phyloP scores from a whole-genome alignment of 2,113 vertebrate genomes.

The Osmerus mordax region DNA sequence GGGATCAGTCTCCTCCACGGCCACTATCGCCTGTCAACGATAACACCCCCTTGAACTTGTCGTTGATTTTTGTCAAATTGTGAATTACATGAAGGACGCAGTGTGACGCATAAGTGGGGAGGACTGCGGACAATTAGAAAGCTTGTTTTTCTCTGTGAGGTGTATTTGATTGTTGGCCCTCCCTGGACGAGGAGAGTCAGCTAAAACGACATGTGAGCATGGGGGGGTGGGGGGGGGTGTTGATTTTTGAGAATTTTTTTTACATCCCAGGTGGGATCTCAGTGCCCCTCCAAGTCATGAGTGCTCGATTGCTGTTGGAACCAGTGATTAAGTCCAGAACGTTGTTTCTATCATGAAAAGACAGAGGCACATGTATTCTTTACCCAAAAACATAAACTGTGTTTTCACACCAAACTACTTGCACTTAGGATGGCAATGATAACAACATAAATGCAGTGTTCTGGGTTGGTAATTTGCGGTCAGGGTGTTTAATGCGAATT shows the following conservation, averaged over 20 bases:
- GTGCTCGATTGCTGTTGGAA: background rate
- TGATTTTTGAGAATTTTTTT: slow-evolving; percentile 16
- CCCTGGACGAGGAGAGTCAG: background rate
- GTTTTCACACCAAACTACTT: slow-evolving; percentile 33
- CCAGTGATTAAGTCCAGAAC: background rate
- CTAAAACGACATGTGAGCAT: slow-evolving; percentile 51
- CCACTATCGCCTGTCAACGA: slow-evolving; percentile 60
- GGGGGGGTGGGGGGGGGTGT: slow-evolving; percentile 30
- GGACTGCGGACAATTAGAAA: slow-evolving; percentile 1
- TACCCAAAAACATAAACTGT: background rate
- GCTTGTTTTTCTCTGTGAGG: background rate
- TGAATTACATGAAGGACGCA: slow-evolving; percentile 48
- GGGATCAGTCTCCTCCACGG: slow-evolving; percentile 60
- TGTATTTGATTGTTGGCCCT: slow-evolving; percentile 1
- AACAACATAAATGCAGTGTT: slow-evolving; percentile 64
- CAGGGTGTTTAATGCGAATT: slow-evolving; percentile 60
- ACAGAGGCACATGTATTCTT: slow-evolving; percentile 14
- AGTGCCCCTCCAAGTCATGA: slow-evolving; percentile 10
- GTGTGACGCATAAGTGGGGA: slow-evolving; percentile 52
- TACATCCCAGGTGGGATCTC: slow-evolving; percentile 55
- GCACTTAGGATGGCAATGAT: slow-evolving; percentile 45
- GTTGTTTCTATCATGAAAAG: background rate
- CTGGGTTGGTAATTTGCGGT: slow-evolving; percentile 67
- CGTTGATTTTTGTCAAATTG: slow-evolving; percentile 61
- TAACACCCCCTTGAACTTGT: slow-evolving; percentile 62